Base-by-base conservation (phyloP, 2,797 vertebrate species). In the Neostethus bicornis region DNA sequence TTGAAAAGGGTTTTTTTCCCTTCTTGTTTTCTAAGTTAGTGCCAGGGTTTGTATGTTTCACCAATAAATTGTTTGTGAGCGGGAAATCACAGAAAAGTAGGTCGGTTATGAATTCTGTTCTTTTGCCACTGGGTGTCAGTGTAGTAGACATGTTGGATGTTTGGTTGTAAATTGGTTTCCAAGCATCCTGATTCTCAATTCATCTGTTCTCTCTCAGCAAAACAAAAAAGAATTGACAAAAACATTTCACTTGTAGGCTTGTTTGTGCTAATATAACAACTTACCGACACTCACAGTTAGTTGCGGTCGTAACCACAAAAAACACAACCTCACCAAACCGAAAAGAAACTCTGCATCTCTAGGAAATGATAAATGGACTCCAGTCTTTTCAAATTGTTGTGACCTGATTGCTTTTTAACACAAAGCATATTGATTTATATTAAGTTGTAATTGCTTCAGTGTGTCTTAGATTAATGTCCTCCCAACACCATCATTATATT, bases 401-500 rank as follows among this genome's bases (percentile, higher is more conserved):
- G 79, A 84, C 70, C 76, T 78, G 77, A 85, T 88, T 79, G 71
- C 84, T 84, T 82, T 80, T 86, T 81, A 87, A 88, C 80, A 81
- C 78, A 57, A 76, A 83, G 83, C 83, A 83, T 87, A 91, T 90
- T 92, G 90, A 91, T 92, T 91, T 90, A 90, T 91, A 88, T 77
- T 76, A 60, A 77, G 64, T 83, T 84, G 81, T 91, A 91, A 93
- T 91, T 91, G 90, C 87, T 93, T 91, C 91, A 90, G 87, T 86
- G 83, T 92, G 92, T 89, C 81, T 87, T 91, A 90, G 90, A 91
- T 88, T 86, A 87, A 85, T 85, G 84, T 69, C 34, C 86, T 80
- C 83, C 69, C n/a, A n/a, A 23, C 23, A 29, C 28, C 28, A 29
- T 28, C 28, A 29, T 28, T 28, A 66, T 92, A 89, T 89, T 89